These are phyloP conservation scores for Hyles vespertilio DNA, from an alignment of 1,140 invertebrate species.

Conservation along the genomic window DNA sequence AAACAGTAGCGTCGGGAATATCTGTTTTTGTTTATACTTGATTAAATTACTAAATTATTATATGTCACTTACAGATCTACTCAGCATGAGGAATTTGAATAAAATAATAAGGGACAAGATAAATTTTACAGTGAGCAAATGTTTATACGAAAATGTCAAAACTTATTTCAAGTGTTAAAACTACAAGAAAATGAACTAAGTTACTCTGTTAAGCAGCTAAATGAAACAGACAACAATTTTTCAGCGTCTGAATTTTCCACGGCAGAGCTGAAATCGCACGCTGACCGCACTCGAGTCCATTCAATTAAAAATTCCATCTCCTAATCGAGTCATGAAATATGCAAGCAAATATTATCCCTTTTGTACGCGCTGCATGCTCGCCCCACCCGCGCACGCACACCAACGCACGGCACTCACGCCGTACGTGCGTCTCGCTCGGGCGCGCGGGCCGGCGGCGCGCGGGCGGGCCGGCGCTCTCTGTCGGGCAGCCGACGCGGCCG, in stretches of 20 bases:
- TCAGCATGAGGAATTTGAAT: too few relatives aligned
- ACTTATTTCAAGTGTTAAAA: too few relatives aligned
- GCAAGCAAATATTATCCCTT: slow-evolving; percentile 75
- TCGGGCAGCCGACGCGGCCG: slow-evolving; percentile 57
- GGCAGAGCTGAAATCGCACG: slow-evolving; percentile 24
- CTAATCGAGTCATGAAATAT: slow-evolving; percentile 76
- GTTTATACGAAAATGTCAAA: too few relatives aligned
- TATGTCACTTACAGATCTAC: too few relatives aligned
- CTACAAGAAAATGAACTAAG: too few relatives aligned
- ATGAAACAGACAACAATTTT: too few relatives aligned
- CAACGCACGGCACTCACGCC: slow-evolving; percentile 65
- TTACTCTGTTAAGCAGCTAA: too few relatives aligned
- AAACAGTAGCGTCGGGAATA: too few relatives aligned
- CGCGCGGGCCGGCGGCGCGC: slow-evolving; percentile 32
- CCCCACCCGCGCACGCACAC: slow-evolving; percentile 74
- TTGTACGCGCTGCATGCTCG: slow-evolving; percentile 72
- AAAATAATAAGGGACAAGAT: too few relatives aligned
- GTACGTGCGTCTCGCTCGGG: slow-evolving; percentile 50
- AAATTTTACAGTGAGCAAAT: too few relatives aligned
- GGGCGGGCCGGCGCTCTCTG: slow-evolving; percentile 42
- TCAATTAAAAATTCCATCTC: slow-evolving; percentile 76
- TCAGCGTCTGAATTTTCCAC: slow-evolving; percentile 11
- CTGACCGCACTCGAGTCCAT: slow-evolving; percentile 66
- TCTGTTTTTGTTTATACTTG: too few relatives aligned
- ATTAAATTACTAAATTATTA: too few relatives aligned